Conservation (phyloP, 2,888 invertebrate genomes). For the Lacanobia wlatinum region DNA sequence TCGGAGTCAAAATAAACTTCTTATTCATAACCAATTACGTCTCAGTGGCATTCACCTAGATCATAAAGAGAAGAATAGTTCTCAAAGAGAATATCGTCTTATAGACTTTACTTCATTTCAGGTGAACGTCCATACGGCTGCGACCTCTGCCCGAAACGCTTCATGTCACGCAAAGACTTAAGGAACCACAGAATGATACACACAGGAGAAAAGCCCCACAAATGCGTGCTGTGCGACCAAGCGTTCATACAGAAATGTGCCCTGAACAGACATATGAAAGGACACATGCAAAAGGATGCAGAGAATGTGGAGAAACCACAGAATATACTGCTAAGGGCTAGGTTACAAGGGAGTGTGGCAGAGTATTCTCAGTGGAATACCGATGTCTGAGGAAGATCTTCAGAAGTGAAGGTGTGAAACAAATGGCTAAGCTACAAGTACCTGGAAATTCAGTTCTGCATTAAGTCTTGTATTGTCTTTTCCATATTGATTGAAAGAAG, state of each 20-base stretch:
- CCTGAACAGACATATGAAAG: constrained; percentile 97
- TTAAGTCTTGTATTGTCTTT: neutral
- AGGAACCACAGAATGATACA: constrained; percentile 98
- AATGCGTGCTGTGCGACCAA: constrained; percentile 96
- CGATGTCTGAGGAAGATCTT: constrained; percentile 37
- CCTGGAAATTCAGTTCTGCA: constrained; percentile 30
- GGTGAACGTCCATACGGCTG: constrained; percentile 95
- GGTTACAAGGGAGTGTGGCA: constrained; percentile 46
- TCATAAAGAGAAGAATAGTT: no score
- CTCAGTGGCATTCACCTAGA: no score
- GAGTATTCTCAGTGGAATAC: constrained; percentile 58
- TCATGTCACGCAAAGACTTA: constrained; percentile 97
- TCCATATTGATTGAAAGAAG: neutral
- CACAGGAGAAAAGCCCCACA: constrained; percentile 97
- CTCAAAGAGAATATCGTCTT: no score
- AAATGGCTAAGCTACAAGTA: constrained; percentile 31
- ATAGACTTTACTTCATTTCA: constrained; percentile 62
- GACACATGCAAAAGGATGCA: constrained; percentile 71
- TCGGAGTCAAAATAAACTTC: no score
- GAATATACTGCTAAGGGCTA: constrained; percentile 56
- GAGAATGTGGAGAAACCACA: constrained; percentile 62
- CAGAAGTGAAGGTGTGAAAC: neutral
- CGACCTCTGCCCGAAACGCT: constrained; percentile 97
- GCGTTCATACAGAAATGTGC: constrained; percentile 98
- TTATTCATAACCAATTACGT: no score